These are phyloP conservation scores for Odocoileus hemionus DNA, from an alignment of 2,113 vertebrate genomes.

Conservation along the genomic window DNA sequence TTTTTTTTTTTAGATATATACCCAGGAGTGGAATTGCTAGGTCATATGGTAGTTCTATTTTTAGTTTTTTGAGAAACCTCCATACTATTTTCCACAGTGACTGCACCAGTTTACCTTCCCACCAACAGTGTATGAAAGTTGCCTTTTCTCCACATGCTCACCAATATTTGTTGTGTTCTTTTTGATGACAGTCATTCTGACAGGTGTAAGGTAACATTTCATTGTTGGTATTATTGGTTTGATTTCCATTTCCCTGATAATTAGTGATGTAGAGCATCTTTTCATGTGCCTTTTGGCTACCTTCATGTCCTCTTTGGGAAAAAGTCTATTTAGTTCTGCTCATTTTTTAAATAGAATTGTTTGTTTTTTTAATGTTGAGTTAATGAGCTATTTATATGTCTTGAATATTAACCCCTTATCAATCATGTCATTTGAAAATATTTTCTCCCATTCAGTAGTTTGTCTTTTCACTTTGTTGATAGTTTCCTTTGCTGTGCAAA, in stretches of 20 bases:
- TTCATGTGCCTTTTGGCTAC: neutral
- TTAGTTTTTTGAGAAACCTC: neutral
- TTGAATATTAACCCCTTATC: neutral
- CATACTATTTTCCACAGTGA: neutral
- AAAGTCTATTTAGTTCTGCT: neutral
- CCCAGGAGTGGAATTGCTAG: neutral
- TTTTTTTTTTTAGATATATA: neutral
- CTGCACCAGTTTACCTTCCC: neutral
- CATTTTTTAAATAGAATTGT: neutral
- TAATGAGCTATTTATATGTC: neutral
- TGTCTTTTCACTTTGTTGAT: neutral
- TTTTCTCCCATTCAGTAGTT: neutral
- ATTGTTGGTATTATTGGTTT: neutral
- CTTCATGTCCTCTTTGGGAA: neutral
- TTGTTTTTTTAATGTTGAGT: neutral
- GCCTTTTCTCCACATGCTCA: neutral
- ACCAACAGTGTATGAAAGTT: neutral
- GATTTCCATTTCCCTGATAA: neutral
- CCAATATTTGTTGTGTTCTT: neutral
- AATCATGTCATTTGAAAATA: neutral
- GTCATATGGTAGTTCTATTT: neutral
- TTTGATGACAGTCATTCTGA: neutral
- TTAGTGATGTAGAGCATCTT: neutral
- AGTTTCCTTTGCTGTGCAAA: neutral
- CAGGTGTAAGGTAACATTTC: neutral